Percentiles rank a stretch among this genome's conserved stretches.
Evolutionary conservation across 2,113 vertebrate species (phyloP).

Genomic region (Hippopotamus amphibius): DNA sequence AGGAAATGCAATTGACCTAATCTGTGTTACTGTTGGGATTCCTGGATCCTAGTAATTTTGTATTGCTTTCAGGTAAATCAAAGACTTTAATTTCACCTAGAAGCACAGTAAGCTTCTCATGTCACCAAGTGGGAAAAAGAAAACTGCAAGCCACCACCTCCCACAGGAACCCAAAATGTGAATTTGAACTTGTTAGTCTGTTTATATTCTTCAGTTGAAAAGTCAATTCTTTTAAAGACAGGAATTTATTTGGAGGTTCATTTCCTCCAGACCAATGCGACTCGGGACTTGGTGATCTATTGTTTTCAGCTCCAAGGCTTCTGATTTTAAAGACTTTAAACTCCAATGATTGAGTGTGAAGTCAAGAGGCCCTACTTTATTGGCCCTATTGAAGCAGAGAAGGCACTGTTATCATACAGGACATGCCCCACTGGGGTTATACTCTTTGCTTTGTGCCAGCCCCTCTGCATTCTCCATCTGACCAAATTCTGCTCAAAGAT

Average conservation of each 20-base stretch:
- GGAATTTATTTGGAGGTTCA: not conserved
- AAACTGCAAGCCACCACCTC: not conserved
- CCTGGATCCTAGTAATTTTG: not conserved
- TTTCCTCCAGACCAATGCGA: not conserved
- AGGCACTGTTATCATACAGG: no score
- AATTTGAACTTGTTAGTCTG: not conserved
- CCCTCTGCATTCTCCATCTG: not conserved
- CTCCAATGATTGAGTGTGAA: not conserved
- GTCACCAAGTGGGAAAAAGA: not conserved
- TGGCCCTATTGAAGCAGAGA: not conserved
- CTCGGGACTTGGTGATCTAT: not conserved
- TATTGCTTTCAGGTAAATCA: not conserved
- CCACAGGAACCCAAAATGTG: not conserved
- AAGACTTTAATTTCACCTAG: not conserved
- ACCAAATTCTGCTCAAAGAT: not conserved
- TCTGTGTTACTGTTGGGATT: not conserved
- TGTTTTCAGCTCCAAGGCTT: not conserved
- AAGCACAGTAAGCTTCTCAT: not conserved
- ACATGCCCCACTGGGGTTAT: not conserved
- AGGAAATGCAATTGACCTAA: not conserved
- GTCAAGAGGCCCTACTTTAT: not conserved
- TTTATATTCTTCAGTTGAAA: not conserved
- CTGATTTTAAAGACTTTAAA: not conserved
- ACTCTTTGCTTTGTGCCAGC: not conserved
- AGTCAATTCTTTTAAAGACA: constrained; percentile 29